A percentile compares a stretch with the other conserved stretches of the same genome.
These are phyloP conservation scores for Syngnathoides biaculeatus DNA, from an alignment of 2,113 vertebrate genomes.

Conservation along the genomic window DNA sequence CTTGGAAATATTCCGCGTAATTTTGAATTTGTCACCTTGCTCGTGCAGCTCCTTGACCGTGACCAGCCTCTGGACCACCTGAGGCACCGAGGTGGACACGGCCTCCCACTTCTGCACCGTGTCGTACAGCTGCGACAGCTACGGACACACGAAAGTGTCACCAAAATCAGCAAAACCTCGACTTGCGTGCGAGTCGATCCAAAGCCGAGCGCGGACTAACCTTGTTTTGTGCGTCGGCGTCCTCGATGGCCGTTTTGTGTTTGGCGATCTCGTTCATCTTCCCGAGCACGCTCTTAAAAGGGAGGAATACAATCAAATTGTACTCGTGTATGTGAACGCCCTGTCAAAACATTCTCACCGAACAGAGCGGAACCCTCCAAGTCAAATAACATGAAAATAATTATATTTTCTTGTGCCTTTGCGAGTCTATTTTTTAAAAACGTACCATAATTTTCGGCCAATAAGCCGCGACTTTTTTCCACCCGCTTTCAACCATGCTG, in stretches of 20 bases:
- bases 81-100: constrained; percentile 80
- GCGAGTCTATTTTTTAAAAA: too few species aligned
- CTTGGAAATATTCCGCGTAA: neutral
- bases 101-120: constrained; percentile 87
- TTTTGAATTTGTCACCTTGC: constrained; percentile 74
- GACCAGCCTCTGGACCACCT: constrained; percentile 85
- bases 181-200: neutral
- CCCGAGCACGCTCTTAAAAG: constrained; percentile 84
- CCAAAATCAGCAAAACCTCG: neutral
- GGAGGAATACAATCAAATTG: neutral
- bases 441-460: too few species aligned
- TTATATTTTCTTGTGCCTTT: neutral
- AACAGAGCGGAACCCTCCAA: too few species aligned
- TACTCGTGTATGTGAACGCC: neutral
- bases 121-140: constrained; percentile 88
- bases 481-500: too few species aligned
- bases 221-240: constrained; percentile 92
- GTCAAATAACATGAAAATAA: too few species aligned
- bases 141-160: constrained; percentile 6
- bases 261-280: constrained; percentile 97
- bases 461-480: too few species aligned
- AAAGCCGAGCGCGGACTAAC: constrained; percentile 51
- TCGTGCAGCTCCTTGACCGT: constrained; percentile 87
- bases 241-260: constrained; percentile 89
- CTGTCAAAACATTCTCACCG: neutral